These are phyloP conservation scores for Entomobrya multifasciata DNA, from an alignment of 2,888 invertebrate genomes.

Conservation along the genomic window DNA sequence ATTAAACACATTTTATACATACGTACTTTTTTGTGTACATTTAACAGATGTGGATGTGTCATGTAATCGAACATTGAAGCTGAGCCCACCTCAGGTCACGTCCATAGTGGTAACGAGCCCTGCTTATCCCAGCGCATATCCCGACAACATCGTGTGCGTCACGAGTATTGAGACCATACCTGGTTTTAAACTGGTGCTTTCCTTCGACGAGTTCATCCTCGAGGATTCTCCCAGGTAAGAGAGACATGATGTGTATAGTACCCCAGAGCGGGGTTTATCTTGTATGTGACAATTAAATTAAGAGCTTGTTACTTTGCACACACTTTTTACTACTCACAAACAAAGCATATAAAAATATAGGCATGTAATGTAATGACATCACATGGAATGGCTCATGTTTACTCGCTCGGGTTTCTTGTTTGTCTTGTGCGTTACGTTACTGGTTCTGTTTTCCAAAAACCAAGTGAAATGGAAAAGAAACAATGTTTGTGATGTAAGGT, in stretches of 20 bases:
- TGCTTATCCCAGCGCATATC: conserved; percentile 89
- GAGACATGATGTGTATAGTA: background rate
- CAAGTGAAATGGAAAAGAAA: too few relatives aligned
- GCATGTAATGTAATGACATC: too few relatives aligned
- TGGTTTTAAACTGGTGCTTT: conserved; percentile 87
- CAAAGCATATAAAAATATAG: background rate
- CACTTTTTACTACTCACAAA: too few relatives aligned
- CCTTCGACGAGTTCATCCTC: conserved; percentile 89
- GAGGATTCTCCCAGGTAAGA: conserved; percentile 90
- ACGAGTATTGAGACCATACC: conserved; percentile 87
- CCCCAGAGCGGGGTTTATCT: background rate
- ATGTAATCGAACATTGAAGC: conserved; percentile 87
- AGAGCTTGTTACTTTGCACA: background rate
- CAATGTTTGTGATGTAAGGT: too few relatives aligned
- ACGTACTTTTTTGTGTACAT: background rate
- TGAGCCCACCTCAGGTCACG: conserved; percentile 85
- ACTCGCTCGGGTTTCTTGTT: too few relatives aligned
- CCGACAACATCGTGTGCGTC: conserved; percentile 88
- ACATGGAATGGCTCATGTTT: too few relatives aligned
- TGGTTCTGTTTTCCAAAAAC: too few relatives aligned
- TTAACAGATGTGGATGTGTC: conserved; percentile 74
- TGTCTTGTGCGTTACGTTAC: too few relatives aligned
- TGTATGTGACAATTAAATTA: conserved; percentile 33
- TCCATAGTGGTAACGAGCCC: conserved; percentile 89
- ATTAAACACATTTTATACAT: background rate